These are phyloP conservation scores for Chlorocebus sabaeus DNA, from an alignment of 2,113 vertebrate genomes.

Conservation along the genomic window DNA sequence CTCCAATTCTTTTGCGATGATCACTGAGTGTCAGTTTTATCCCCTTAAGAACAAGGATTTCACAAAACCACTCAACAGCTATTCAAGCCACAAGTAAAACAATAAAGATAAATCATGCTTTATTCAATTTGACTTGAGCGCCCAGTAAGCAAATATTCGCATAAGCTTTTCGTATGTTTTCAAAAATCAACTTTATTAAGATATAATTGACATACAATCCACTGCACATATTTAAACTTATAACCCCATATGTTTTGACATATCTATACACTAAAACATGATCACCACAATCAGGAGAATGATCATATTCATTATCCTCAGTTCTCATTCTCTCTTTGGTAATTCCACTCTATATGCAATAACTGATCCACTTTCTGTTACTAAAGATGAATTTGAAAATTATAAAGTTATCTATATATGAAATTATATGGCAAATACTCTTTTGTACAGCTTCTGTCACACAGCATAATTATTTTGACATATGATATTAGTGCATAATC, in stretches of 20 bases:
- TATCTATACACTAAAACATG: neutral
- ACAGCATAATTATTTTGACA: neutral
- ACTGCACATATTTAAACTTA: neutral
- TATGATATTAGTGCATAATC: neutral
- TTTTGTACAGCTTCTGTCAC: neutral
- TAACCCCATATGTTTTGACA: neutral
- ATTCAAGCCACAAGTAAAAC: neutral
- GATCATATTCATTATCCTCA: neutral
- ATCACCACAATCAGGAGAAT: neutral
- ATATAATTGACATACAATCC: neutral
- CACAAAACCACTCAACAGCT: neutral
- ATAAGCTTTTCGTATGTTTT: neutral
- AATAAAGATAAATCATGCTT: neutral
- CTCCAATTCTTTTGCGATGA: conserved; percentile 14
- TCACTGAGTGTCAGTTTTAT: neutral
- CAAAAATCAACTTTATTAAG: neutral
- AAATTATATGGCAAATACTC: neutral
- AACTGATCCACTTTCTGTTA: neutral
- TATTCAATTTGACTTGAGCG: neutral
- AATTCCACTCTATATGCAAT: neutral
- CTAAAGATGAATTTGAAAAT: neutral
- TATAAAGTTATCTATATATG: neutral
- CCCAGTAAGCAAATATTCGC: neutral
- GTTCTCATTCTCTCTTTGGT: neutral
- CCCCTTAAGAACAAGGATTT: neutral